These are phyloP conservation scores for Platerodrilus igneus DNA, from an alignment of 2,888 invertebrate genomes.

Conservation along the genomic window DNA sequence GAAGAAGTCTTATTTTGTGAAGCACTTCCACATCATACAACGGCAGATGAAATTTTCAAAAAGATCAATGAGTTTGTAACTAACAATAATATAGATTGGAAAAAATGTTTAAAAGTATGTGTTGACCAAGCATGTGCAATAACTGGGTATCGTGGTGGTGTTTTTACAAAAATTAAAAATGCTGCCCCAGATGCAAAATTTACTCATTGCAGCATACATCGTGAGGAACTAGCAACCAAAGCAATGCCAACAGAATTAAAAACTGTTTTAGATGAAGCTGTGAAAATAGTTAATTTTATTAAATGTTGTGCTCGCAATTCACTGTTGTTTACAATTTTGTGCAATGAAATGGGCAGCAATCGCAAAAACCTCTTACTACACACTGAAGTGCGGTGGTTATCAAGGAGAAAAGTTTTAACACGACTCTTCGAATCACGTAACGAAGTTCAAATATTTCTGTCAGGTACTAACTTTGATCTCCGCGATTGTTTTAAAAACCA, in stretches of 20 bases:
- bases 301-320: conserved; percentile 4
- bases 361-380: conserved; percentile 1
- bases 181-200: conserved; percentile 6
- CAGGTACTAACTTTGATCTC: too few relatives aligned
- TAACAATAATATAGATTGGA: too few relatives aligned
- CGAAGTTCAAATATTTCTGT: neutral
- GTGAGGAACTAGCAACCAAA: conserved; percentile 5
- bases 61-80: too few relatives aligned
- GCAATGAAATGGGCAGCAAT: conserved; percentile 1
- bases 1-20: too few relatives aligned
- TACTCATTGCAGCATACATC: conserved; percentile 1
- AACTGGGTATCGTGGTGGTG: conserved; percentile 3
- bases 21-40: too few relatives aligned
- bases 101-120: conserved; percentile 2
- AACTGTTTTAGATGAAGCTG: too few relatives aligned
- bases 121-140: conserved; percentile 2
- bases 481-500: too few relatives aligned
- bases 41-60: too few relatives aligned
- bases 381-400: conserved; percentile 3
- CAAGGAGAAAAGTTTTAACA: conserved; percentile 2
- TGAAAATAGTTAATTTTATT: conserved; percentile 9
- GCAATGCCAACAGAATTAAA: conserved; percentile 4
- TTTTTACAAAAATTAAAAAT: conserved; percentile 4
- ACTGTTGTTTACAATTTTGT: conserved; percentile 5
- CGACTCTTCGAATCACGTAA: conserved; percentile 1